phyloP scores from a whole-genome alignment of 2,113 vertebrate species.

The Myanophis thanlyinensis region DNA sequence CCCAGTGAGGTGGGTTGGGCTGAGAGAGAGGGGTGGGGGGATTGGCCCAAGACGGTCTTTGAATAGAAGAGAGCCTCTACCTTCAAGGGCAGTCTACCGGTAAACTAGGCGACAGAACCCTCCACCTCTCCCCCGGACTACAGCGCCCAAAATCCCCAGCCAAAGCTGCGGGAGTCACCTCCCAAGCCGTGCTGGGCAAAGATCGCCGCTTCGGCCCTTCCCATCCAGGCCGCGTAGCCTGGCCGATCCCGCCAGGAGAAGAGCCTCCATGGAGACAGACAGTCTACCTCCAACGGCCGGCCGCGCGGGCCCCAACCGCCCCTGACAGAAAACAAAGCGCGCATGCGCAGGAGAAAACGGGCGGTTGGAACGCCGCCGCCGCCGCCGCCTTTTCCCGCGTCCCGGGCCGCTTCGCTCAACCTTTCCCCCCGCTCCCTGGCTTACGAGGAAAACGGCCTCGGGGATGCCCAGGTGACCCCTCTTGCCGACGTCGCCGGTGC shows the following conservation, averaged over 20 bases:
- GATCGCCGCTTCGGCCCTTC: neutral
- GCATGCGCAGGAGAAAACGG: neutral
- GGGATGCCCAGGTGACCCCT: slow-evolving; percentile 89
- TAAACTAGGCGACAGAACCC: neutral
- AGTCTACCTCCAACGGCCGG: neutral
- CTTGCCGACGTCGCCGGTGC: slow-evolving; percentile 54
- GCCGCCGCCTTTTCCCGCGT: neutral
- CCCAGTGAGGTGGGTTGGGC: neutral
- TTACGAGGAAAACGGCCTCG: slow-evolving; percentile 90
- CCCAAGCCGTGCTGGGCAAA: neutral
- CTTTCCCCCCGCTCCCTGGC: neutral
- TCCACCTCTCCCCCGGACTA: neutral
- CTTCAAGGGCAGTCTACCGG: neutral
- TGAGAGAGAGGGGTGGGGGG: neutral
- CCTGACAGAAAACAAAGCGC: neutral
- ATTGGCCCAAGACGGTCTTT: neutral
- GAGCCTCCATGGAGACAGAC: neutral
- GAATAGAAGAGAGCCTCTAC: neutral
- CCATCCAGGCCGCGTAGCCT: neutral
- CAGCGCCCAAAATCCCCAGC: neutral
- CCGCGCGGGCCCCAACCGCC: neutral
- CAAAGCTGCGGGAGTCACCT: neutral
- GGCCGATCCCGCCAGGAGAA: neutral
- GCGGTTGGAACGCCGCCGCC: neutral
- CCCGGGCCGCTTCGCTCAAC: neutral